Evolutionary conservation across 2,797 vertebrate species (phyloP), one percentile per base, ranked within the genome.

Genomic region (Salarias fasciatus): DNA sequence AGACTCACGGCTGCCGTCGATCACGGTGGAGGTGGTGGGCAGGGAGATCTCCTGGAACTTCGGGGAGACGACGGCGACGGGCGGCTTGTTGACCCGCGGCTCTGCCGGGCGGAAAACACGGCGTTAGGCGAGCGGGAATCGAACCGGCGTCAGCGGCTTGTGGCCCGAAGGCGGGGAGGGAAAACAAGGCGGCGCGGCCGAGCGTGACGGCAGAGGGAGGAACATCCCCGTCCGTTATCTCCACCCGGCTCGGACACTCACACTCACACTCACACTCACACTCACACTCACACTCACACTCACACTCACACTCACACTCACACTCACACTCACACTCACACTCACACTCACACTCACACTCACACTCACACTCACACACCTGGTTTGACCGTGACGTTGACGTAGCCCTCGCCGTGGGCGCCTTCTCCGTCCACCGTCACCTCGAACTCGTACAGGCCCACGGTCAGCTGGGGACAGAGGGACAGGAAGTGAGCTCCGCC

Each of bases 1-100:
- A 60, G 86, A 96, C 97, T 96, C 89, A 99, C 97, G 94, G 90
- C 94, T 98, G 91, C 96, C 97, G 10, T 99, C 97, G n/a, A 99
- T 98, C 8, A 99, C 92, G 0, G 98, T 99, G 2, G 97, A 98
- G 68, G 95, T 96, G 67, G 95, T 99, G 5, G 98, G 98, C 90
- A 99, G 80, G 6, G 94, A 98, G 84, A 99, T 96, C 86, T 97
- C 96, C 89, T 97, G 95, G 90, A 92, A 96, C 68, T 92, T 93
- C 0, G 97, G 98, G 29, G 95, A 96, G 82, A 96, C 98, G 12
- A 98, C 74, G n/a, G 97, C 98, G 75, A 97, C 91, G 0, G 98
- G 98, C 53, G 92, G 94, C 77, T 86, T 96, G 89, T 99, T 99
- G 75, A 98, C 94, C 37, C 97, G 93, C 13, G 94, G 98, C 68